Base-by-base conservation (phyloP, 2,113 vertebrate genomes). In the Ctenomys sociabilis region DNA sequence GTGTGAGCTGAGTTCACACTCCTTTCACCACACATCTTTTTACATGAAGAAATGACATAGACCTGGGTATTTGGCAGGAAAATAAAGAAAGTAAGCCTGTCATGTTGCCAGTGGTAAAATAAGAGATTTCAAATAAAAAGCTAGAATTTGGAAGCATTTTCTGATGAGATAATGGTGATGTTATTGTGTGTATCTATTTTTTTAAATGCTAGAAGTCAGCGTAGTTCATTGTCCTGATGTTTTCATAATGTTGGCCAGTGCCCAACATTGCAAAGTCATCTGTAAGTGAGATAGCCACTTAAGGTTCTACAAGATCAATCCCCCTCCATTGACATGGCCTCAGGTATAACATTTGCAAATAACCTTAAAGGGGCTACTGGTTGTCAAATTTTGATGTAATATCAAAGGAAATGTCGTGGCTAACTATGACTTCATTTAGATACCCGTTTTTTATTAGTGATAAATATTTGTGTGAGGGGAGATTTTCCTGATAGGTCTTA, bases 271-370 rank as follows among this genome's bases (percentile, higher is more conserved):
- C 43, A 28, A 2, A 8, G 21, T 45, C 13, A 19, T 26, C 43
- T 21, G 8, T 57, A 16, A 43, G 32, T 26, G 13, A 13, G n/a
- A 30, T 7, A 7, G 3, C 37, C 43, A 3, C 28, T 80, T 13
- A 17, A 0, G 14, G 43, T 22, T 43, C n/a, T 1, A 0, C 5
- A 5, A 9, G 61, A 3, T 8, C 16, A 4, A 24, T 13, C 54
- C 52, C 11, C 1, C 22, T 32, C 21, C 21, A 17, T 6, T 1
- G 35, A 12, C 6, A 13, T 5, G 52, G 35, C 16, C 61, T 59
- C 14, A 43, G 49, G 40, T 35, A 6, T 17, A 13, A n/a, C 28
- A 0, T 4, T 4, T 11, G 0, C 63, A 19, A 49, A 12, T 35
- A 12, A 43, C 11, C 45, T 24, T 30, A 3, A 35, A 26, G 24